Conservation (phyloP, 2,797 vertebrate genomes). For the Poeciliopsis presidionis region DNA sequence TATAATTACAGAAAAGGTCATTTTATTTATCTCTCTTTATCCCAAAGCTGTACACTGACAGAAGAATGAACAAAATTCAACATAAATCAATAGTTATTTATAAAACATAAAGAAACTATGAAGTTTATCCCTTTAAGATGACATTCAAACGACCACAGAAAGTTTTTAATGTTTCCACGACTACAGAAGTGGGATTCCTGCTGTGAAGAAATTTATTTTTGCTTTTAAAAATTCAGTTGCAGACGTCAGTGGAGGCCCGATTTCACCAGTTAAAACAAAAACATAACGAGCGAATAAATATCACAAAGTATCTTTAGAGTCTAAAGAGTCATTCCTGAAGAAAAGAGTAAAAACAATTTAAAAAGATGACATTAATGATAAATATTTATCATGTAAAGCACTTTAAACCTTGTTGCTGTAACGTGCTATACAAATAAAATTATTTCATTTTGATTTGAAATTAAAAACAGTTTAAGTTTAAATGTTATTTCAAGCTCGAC, state of each 20-base stretch:
- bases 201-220: not conserved
- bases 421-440: no score
- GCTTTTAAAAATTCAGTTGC: not conserved
- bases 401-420: no score
- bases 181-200: not conserved
- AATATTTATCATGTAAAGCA: not conserved
- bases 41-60: conserved; percentile 63
- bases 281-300: not conserved
- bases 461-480: not conserved
- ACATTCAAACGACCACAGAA: conserved; percentile 35
- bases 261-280: not conserved
- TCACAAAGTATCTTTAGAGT: not conserved
- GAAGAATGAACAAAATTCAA: conserved; percentile 46
- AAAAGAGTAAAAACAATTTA: not conserved
- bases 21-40: conserved; percentile 66
- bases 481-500: not conserved
- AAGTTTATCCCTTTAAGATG: conserved; percentile 49
- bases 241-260: not conserved
- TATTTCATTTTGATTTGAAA: no score
- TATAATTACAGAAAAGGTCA: conserved; percentile 49
- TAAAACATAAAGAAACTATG: conserved; percentile 53
- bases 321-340: not conserved
- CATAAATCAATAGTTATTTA: conserved; percentile 36
- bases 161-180: conserved; percentile 1
- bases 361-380: not conserved